Base-by-base conservation (phyloP, 2,888 invertebrate genomes). In the Halictus quadricinctus region DNA sequence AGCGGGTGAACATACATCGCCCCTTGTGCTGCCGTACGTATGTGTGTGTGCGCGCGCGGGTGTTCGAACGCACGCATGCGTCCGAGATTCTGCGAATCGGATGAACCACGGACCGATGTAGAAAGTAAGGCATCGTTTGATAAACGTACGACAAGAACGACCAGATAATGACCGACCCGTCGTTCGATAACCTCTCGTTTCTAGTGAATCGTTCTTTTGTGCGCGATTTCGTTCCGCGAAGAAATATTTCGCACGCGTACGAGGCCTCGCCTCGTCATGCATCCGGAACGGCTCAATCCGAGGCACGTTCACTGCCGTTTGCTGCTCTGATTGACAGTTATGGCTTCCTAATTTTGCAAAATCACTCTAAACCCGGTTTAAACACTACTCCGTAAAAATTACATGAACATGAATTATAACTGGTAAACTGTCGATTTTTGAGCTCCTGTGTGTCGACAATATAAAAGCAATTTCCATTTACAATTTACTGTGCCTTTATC, bases 101-200 rank as follows among this genome's bases (percentile, higher is more conserved):
- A 82, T 80, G 88, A 88, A 82, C 83, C 84, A 84, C 72, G 60
- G 85, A 29, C 77, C 76, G 87, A 80, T 81, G 83, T 84, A 83
- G 85, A 76, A 80, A 87, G 81, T 79, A 83, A 87, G 83, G 84
- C 90, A 72, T 87, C 87, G 88, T 77, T 87, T 87, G 86, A 90
- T 89, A 89, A 89, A 89, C 85, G 87, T 76, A 85, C 75, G 83
- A 85, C 84, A 84, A 76, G 85, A 87, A 84, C 85, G 81, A 86
- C 69, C 88, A 84, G 89, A 90, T 88, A 90, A 88, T 84, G 86
- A 76, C 83, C 79, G 78, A 46, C 83, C n/a, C 82, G 83, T 64
- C 29, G 80, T 76, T 74, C 64, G 83, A 90, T 87, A 83, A 76
- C 80, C 70, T 79, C 79, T 85, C 84, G 83, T 86, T 88, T 66